These are phyloP conservation scores for Myotis daubentonii DNA, from an alignment of 2,797 vertebrate genomes.

Conservation along the genomic window DNA sequence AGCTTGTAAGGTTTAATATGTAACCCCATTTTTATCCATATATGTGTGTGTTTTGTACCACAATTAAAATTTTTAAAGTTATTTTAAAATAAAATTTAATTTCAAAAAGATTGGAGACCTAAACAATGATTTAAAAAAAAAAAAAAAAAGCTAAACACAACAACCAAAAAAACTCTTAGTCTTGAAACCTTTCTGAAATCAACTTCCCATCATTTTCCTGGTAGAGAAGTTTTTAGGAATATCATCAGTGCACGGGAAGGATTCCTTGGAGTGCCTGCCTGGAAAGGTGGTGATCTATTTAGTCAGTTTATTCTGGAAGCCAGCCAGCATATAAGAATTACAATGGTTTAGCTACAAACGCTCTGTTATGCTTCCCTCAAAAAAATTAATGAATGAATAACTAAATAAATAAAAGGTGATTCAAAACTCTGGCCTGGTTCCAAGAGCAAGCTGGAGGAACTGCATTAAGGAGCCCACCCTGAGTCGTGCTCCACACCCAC, in stretches of 20 bases:
- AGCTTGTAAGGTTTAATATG: background rate
- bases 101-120: background rate
- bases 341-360: constrained; percentile 27
- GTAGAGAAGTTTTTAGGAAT: background rate
- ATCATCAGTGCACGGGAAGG: background rate
- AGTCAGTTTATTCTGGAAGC: constrained; percentile 41
- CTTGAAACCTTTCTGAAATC: background rate
- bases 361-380: constrained; percentile 2
- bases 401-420: constrained; percentile 59
- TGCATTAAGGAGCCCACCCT: background rate
- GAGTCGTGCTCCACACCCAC: background rate
- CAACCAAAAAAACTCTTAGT: background rate
- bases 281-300: background rate
- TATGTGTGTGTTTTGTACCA: background rate
- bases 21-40: background rate
- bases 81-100: constrained; percentile 1
- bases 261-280: background rate
- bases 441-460: constrained; percentile 8
- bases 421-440: constrained; percentile 34
- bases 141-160: background rate
- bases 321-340: constrained; percentile 33
- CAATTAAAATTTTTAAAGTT: background rate
- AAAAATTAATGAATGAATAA: constrained; percentile 7
- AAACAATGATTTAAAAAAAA: background rate
- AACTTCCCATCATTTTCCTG: background rate